Conservation (phyloP, 1,140 invertebrate genomes). For the Semibalanus balanoides region DNA sequence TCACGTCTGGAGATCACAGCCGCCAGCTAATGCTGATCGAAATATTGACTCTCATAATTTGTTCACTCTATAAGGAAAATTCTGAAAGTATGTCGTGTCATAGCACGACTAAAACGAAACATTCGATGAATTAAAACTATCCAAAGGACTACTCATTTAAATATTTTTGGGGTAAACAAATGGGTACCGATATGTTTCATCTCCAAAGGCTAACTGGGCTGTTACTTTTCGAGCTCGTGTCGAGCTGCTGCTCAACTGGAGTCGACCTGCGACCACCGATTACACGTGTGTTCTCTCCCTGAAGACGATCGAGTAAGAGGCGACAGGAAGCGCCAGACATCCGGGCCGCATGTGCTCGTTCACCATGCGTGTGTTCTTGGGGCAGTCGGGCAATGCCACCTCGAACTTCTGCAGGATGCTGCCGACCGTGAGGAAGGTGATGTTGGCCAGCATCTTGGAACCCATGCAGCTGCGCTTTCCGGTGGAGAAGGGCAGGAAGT, state of each 20-base stretch:
- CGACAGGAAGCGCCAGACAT: neutral
- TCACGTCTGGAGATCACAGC: neutral
- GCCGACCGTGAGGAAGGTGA: constrained; percentile 54
- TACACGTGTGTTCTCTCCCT: neutral
- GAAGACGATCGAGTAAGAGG: neutral
- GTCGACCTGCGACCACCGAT: neutral
- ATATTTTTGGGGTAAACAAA: neutral
- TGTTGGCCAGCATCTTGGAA: constrained; percentile 60
- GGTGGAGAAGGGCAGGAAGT: constrained; percentile 75
- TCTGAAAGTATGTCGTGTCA: neutral
- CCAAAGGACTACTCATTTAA: neutral
- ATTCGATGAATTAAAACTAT: too few relatives aligned
- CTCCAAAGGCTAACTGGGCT: neutral
- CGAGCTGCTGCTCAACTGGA: too few relatives aligned
- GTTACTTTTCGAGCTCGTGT: neutral
- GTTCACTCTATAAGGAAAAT: neutral
- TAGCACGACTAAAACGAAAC: neutral
- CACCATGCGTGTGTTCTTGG: neutral
- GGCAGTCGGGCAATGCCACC: constrained; percentile 37
- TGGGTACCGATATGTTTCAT: neutral
- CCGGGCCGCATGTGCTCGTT: neutral
- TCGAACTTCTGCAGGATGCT: constrained; percentile 59
- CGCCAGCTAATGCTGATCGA: neutral
- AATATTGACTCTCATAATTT: neutral
- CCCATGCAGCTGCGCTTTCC: constrained; percentile 74